phyloP scores from a whole-genome alignment of 2,888 invertebrate genomes.

The Incurvaria masculella region DNA sequence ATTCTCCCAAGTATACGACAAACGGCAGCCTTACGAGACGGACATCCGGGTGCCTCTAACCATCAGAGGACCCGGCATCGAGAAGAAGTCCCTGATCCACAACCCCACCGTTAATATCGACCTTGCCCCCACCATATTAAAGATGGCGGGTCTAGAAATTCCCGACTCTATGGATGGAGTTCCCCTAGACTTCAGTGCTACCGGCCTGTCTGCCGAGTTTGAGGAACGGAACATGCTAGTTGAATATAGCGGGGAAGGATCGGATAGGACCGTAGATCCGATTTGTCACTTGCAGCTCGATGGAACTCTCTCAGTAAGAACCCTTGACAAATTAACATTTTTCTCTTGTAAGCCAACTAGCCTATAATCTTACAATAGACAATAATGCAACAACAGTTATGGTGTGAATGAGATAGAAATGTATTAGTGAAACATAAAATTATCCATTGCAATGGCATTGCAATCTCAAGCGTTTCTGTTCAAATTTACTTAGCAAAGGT shows the following conservation, averaged over 20 bases:
- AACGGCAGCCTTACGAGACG: slow-evolving; percentile 87
- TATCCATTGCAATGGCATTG: too few species aligned
- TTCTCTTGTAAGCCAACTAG: neutral
- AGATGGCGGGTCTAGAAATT: slow-evolving; percentile 60
- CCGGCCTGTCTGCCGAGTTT: slow-evolving; percentile 23
- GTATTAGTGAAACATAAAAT: too few species aligned
- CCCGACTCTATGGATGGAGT: slow-evolving; percentile 62
- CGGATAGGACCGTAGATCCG: slow-evolving; percentile 46
- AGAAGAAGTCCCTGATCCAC: slow-evolving; percentile 36
- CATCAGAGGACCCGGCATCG: slow-evolving; percentile 71
- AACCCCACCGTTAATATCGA: slow-evolving; percentile 75
- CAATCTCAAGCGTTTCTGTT: neutral
- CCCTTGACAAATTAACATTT: slow-evolving; percentile 17
- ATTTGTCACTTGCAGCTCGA: slow-evolving; percentile 65
- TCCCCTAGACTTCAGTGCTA: slow-evolving; percentile 20
- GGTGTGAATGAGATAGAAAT: too few species aligned
- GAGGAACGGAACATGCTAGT: slow-evolving; percentile 61
- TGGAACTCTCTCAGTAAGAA: slow-evolving; percentile 61
- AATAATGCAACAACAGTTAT: too few species aligned
- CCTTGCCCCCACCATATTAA: slow-evolving; percentile 77
- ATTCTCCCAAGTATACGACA: slow-evolving; percentile 85
- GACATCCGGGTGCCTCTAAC: slow-evolving; percentile 83
- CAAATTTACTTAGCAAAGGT: too few species aligned
- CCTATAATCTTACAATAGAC: too few species aligned
- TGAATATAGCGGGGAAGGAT: slow-evolving; percentile 81